Evolutionary conservation across 2,888 invertebrate genomes (phyloP), one percentile per base, ranked within the genome.

Genomic region (Caenorhabditis japonica): DNA sequence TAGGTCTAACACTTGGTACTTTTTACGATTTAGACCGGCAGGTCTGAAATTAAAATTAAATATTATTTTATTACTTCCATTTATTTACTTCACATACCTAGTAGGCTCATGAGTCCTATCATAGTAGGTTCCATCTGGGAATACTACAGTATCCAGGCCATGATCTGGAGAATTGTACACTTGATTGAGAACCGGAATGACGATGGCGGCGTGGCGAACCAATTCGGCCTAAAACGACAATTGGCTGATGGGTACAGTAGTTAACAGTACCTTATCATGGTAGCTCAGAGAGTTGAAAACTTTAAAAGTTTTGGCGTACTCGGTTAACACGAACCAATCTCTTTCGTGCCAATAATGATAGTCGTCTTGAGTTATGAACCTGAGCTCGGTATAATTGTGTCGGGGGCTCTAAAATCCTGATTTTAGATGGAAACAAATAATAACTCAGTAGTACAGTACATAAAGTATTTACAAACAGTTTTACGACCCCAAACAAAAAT

Each of bases 291-390:
- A 43, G 27, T 79, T 75, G 62, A 85, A 86, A 38, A 77, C 79
- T 7, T 79, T 77, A 41, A 86, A 82, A 3, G 83, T 83, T 71
- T 86, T 86, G 12, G 86, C 85, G 81, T 85, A 86, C 58, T 86
- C 86, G 17, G 85, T 85, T 79, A 87, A 79, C 7, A 85, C 77
- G 34, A 80, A 75, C 80, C 80, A 80, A 44, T 80, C 81, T 55
- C 84, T 52, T 23, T 86, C 86, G 64, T 86, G 86, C 85, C 86
- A 86, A 46, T 82, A 82, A 23, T 83, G 80, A 51, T 83, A 84
- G 51, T 86, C 86, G 13, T 66, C 62, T 51, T 80, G 77, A 27
- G 74, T 74, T 17, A 85, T 86, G 19, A 80, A 80, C 30, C 81
- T 58, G 25, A 84, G 74, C 1, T 69, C 47, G 10, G 25, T 53